Evolutionary conservation across 2,797 vertebrate species (phyloP), one percentile per base, ranked within the genome.

Genomic region (Echeneis naucrates): DNA sequence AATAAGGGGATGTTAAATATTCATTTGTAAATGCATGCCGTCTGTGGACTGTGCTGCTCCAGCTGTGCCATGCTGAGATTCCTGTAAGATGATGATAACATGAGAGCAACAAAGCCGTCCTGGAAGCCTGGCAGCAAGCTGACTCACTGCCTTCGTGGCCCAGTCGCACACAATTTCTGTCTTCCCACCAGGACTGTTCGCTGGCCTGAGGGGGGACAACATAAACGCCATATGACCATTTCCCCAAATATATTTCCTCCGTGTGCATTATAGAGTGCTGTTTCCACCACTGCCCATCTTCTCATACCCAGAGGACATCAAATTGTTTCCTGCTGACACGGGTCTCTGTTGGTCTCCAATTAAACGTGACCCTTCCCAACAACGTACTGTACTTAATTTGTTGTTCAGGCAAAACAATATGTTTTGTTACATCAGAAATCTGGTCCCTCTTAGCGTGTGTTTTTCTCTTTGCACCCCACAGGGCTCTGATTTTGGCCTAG

Each of bases 181-280:
- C 58, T 77, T 52, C 72, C 72, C 68, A 81, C 82, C 56, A 81
- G 68, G 63, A 72, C 58, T 55, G 68, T 63, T 76, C 54, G 57
- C 48, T 67, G 66, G 60, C 78, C 68, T 56, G 35, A 57, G 75
- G 80, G 54, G 55, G 42, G 14, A 54, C n/a, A 68, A 66, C 17
- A 70, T 55, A 66, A 63, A 63, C 50, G 65, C 17, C 0, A 32
- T 67, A 78, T 83, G 68, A 83, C 55, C 73, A 72, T 76, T 65
- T 19, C 27, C 40, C 23, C 23, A 38, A 44, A 65, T 72, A 68
- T 66, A 66, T 73, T 65, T 72, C 68, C 48, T 60, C 45, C 23
- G 47, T 52, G 8, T 37, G 48, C 24, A 56, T 51, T 38, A 68
- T 55, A 27, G 3, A 71, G 45, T 11, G 32, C 44, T 64, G 1